Percentiles rank a stretch among this genome's conserved stretches.
Evolutionary conservation across 2,888 invertebrate genomes (phyloP).

Genomic region (Fissipunctia ypsillon): DNA sequence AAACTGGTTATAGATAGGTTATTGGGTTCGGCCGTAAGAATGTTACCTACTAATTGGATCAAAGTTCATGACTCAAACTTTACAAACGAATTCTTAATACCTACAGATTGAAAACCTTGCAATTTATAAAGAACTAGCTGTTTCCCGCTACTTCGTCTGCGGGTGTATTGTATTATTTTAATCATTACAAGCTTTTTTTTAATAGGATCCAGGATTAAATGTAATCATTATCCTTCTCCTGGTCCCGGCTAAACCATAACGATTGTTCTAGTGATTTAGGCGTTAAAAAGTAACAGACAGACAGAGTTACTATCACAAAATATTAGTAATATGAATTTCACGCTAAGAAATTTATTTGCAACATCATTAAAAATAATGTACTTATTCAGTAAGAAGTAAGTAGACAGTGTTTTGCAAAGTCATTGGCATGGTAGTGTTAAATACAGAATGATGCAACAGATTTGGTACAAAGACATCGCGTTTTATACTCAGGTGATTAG

Average conservation of each 20-base stretch:
- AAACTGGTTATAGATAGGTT: no score
- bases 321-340: not conserved
- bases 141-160: not conserved
- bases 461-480: slow-evolving; percentile 24
- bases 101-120: slow-evolving; percentile 7
- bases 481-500: slow-evolving; percentile 6
- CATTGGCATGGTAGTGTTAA: slow-evolving; percentile 18
- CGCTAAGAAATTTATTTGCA: slow-evolving; percentile 16
- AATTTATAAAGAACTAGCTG: slow-evolving; percentile 6
- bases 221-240: no score
- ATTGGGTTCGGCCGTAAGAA: no score
- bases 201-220: no score
- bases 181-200: no score
- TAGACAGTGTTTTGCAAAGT: not conserved
- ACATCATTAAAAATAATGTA: slow-evolving; percentile 37
- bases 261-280: no score
- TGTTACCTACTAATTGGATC: slow-evolving; percentile 31
- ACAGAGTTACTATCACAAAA: no score
- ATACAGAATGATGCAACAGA: slow-evolving; percentile 22
- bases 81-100: not conserved
- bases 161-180: no score
- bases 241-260: no score
- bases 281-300: not conserved
- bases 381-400: slow-evolving; percentile 15
- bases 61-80: slow-evolving; percentile 7